Base-by-base conservation (phyloP, 1,140 invertebrate genomes). In the Pissodes strobi region DNA sequence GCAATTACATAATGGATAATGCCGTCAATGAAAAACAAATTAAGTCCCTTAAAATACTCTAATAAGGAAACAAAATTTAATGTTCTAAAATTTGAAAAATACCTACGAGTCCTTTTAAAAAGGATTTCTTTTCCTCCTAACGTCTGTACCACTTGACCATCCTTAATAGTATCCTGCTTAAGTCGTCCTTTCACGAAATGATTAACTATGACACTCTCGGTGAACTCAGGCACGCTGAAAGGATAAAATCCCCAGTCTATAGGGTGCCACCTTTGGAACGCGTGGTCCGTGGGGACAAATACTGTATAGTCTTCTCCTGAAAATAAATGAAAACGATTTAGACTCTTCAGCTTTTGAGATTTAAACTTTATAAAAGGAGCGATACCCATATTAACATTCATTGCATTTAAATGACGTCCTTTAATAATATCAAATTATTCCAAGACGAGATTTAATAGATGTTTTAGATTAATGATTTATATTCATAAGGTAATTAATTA, bases 201-300 rank as follows among this genome's bases (percentile, higher is more conserved):
- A 74, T 87, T 87, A 27, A 82, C 78, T 52, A 87, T 80, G 41
- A 86, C 79, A 57, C 78, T 81, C 70, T 85, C 84, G 6, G 85
- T 86, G 69, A 87, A 87, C 70, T 86, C 84, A 9, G 83, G 83
- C 25, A 87, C 85, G 65, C 83, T 83, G 73, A 87, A 87, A 2
- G 86, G 86, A 74, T 87, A 87, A 76, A 87, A 87, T 27, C 86
- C 86, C 85, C 85, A 87, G 74, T 87, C 85, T 62, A 87, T 87
- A 34, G 86, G 85, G 75, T 86, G 85, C 84, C 84, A 87, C 57
- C 83, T 74, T 69, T 86, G 85, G 72, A 87, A 87, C 48, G 86
- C 86, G 68, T 83, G 80, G 74, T 87, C 85, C 12, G 82, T 83
- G 4, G 86, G 86, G 61, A 87, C 82, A 59, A 87, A 80, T 6